A percentile compares a stretch with the other conserved stretches of the same genome.
Evolutionary conservation across 1,140 invertebrate species (phyloP).

Genomic region (Zaprionus kolodkinae): DNA sequence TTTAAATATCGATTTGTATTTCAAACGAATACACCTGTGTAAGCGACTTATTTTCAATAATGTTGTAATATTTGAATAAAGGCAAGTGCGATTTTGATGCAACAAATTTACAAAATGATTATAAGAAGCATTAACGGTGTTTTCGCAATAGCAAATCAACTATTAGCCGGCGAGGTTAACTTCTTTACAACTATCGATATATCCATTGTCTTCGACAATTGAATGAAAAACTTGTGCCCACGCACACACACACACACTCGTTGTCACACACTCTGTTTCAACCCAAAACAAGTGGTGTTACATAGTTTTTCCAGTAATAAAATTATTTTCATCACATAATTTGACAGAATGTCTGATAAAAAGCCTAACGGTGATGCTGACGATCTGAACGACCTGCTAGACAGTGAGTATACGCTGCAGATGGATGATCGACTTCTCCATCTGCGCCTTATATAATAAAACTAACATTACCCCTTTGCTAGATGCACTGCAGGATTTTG

Average conservation of each 20-base stretch:
- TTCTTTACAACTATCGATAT: neutral
- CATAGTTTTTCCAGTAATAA: conserved; percentile 43
- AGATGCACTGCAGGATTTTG: conserved; percentile 86
- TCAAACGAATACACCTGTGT: neutral
- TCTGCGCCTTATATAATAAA: conserved; percentile 50
- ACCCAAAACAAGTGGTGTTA: conserved; percentile 38
- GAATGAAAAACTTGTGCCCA: conserved; percentile 3
- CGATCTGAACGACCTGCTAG: conserved; percentile 85
- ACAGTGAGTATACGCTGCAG: conserved; percentile 81
- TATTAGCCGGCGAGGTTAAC: neutral
- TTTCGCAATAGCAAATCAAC: neutral
- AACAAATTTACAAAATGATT: neutral
- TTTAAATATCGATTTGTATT: neutral
- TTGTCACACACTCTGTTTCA: conserved; percentile 12
- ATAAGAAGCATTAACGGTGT: neutral
- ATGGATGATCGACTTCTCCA: conserved; percentile 3
- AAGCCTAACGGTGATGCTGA: conserved; percentile 67
- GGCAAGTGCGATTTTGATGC: neutral
- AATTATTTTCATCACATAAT: conserved; percentile 30
- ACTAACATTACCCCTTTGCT: neutral
- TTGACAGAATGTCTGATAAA: conserved; percentile 71
- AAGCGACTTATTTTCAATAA: neutral
- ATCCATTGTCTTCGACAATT: neutral
- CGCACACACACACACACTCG: conserved; percentile 11
- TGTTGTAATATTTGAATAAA: neutral